phyloP scores from a whole-genome alignment of 2,888 invertebrate species.

The Dryocosmus kuriphilus region DNA sequence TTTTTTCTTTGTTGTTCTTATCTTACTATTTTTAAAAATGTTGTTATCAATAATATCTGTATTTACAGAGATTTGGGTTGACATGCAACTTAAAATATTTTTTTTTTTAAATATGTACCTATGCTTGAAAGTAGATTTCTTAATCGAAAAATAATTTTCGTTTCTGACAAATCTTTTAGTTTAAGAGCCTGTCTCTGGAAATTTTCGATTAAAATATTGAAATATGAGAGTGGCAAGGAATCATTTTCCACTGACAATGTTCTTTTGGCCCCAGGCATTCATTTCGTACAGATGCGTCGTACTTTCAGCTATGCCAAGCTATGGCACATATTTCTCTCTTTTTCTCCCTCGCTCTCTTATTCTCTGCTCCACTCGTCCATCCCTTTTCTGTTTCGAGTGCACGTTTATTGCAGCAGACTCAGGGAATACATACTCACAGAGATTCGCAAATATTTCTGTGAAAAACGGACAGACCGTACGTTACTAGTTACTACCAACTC shows the following conservation, averaged over 20 bases:
- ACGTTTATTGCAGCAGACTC: slow-evolving; percentile 32
- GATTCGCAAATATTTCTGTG: slow-evolving; percentile 35
- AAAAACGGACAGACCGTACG: slow-evolving; percentile 24
- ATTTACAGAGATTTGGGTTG: neutral
- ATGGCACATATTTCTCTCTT: neutral
- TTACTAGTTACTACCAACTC: slow-evolving; percentile 29
- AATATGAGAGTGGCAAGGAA: slow-evolving; percentile 21
- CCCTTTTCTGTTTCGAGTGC: slow-evolving; percentile 40
- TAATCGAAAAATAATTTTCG: neutral
- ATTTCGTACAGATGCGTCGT: slow-evolving; percentile 28
- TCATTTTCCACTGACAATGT: slow-evolving; percentile 38
- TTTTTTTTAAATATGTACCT: too few relatives aligned
- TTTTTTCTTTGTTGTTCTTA: too few relatives aligned
- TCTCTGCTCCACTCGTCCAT: slow-evolving; percentile 33
- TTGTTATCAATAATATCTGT: too few relatives aligned
- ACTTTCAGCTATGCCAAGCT: slow-evolving; percentile 4
- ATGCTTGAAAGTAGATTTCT: neutral
- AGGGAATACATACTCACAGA: slow-evolving; percentile 25
- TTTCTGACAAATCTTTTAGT: neutral
- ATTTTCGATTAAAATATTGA: slow-evolving; percentile 13
- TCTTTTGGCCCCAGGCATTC: slow-evolving; percentile 23
- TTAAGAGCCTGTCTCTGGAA: neutral
- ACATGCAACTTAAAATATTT: neutral
- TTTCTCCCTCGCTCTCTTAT: slow-evolving; percentile 5
- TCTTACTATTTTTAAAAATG: too few relatives aligned